Evolutionary conservation across 2,113 vertebrate species (phyloP), one percentile per base, ranked within the genome.

Genomic region (Rutilus rutilus): DNA sequence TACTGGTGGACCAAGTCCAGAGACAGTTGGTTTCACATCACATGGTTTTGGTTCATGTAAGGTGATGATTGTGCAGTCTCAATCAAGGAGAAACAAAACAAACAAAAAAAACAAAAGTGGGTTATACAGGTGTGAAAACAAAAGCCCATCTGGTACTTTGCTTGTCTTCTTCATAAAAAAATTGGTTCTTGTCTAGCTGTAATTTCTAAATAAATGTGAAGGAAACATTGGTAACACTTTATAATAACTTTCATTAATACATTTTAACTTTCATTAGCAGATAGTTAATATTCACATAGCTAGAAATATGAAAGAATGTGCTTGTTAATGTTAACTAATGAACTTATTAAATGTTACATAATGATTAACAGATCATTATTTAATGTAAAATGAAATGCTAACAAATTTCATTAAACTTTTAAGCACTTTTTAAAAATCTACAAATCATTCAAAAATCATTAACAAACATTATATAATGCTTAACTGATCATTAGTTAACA

Each of bases 121-220:
- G 69, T n/a, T 76, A 7, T 19, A 27, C 88, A 89, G 86, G 88
- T 87, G 88, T 57, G n/a, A 57, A 85, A 89, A 89, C 86, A 89
- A 89, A 80, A 69, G 14, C n/a, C 69, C 73, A 75, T 75, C 73
- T 75, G 73, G 73, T 47, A 27, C n/a, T 75, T 75, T 75, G 1
- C 60, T 62, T 7, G 4, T 62, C 60, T 36, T 69, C 7, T 69
- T 69, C 30, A 4, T 69, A 9, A 33, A 33, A 33, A 42, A 67
- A 5, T 36, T 21, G 4, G 21, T 69, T 69, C 7, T 69, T 69
- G 17, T 19, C 27, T 65, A 67, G 64, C 4, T 33, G 6, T 15
- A 33, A 67, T 33, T 33, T 67, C 30, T 36, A 10, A 36, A 69
- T 36, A 2, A 36, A 10, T 36, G 17, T 36, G 30, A 59, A 59